Conservation (phyloP, 2,113 vertebrate species). For the Rhea pennata region DNA sequence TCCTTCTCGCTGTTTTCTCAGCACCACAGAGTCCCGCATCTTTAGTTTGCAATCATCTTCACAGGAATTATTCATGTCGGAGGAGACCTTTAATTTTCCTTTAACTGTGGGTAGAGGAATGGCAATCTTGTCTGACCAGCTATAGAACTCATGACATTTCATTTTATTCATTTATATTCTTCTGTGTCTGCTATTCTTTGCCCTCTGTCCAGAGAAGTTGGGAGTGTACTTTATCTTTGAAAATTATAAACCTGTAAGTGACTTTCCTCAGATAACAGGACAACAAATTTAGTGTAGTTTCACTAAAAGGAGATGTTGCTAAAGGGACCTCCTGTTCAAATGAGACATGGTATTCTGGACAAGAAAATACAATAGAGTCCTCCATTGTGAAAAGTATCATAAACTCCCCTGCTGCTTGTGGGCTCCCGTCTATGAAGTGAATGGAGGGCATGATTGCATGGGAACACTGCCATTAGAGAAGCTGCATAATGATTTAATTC, state of each 20-base stretch:
- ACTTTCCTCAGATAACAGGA: background rate
- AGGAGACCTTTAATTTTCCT: background rate
- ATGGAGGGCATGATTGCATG: background rate
- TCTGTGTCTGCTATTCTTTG: background rate
- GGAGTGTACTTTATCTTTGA: background rate
- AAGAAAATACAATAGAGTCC: background rate
- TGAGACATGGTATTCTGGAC: background rate
- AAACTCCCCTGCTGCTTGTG: background rate
- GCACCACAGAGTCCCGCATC: background rate
- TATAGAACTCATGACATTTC: background rate
- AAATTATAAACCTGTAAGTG: background rate
- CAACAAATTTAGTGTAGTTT: background rate
- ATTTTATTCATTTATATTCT: background rate
- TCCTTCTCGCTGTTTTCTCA: background rate
- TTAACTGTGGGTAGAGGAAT: background rate
- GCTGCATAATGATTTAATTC: background rate
- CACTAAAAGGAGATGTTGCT: background rate
- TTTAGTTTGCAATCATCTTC: background rate
- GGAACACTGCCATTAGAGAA: background rate
- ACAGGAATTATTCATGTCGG: background rate
- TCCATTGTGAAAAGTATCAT: background rate
- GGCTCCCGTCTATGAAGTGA: background rate
- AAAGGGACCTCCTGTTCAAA: background rate
- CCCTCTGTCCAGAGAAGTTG: background rate
- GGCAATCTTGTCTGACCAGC: background rate